Evolutionary conservation across 2,113 vertebrate genomes (phyloP), one percentile per base, ranked within the genome.

Genomic region (Canis aureus): DNA sequence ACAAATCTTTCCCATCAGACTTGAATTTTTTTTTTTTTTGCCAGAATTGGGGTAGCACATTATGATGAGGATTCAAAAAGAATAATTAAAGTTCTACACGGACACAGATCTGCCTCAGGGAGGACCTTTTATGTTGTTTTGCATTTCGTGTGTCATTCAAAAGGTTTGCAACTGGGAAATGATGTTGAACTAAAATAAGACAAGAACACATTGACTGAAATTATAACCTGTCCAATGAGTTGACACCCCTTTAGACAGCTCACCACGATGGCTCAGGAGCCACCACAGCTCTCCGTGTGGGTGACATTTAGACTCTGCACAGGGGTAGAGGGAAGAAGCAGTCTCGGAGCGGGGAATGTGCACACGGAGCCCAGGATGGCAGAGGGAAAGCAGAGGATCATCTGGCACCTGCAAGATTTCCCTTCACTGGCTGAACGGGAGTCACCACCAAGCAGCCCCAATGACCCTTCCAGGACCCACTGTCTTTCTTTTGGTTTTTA

Each of bases 181-280:
- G 97, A 98, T 98, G 98, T 98, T 98, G 98, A 98, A 98, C 98
- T 99, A 98, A 99, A 99, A 98, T 98, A 98, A 99, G 98, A 98
- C 98, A 98, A 98, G 98, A 98, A 97, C 97, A 95, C 98, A 97
- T 95, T 98, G 98, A 98, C 98, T 97, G 97, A 99, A 98, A 99
- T 98, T 99, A 99, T 97, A 99, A 96, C 98, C 98, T 99, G 99
- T 99, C 99, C 98, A 93, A 97, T 83, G 93, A 98, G 96, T 96
- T 98, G 98, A 98, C 98, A 98, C 98, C 97, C 96, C 98, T 98
- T 98, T 95, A 98, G 98, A 99, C 98, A 97, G 98, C 98, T 98
- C 86, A 20, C 97, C 97, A 90, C 0, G 97, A 97, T 53, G 94
- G 96, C 91, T 88, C 97, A 91, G 96, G 97, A 97, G 94, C 97